Conservation (phyloP, 2,888 invertebrate species). For the Heliconius erato region DNA sequence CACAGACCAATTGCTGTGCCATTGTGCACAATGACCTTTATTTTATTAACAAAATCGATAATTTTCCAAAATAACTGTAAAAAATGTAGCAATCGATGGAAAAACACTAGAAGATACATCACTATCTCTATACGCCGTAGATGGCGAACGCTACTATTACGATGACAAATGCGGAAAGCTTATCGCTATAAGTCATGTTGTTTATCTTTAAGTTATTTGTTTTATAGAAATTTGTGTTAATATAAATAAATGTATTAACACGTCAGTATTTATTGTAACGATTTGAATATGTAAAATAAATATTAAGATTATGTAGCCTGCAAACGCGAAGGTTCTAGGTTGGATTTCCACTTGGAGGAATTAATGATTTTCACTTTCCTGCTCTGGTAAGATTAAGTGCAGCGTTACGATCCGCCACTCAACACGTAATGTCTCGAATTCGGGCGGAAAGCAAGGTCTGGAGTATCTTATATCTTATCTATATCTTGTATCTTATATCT, state of each 20-base stretch:
- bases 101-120: neutral
- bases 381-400: neutral
- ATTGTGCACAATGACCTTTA: too few relatives aligned
- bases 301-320: too few relatives aligned
- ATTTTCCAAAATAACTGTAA: too few relatives aligned
- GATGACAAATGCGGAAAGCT: conserved; percentile 12
- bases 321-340: neutral
- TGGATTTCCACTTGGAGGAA: neutral
- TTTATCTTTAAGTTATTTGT: neutral
- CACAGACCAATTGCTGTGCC: too few relatives aligned
- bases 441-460: too few relatives aligned
- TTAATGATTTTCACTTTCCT: neutral
- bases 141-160: neutral
- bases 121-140: neutral
- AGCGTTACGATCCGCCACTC: too few relatives aligned
- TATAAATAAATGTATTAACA: neutral
- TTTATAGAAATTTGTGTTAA: neutral
- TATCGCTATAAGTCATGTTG: neutral
- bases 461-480: too few relatives aligned
- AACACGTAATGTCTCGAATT: too few relatives aligned
- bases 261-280: neutral
- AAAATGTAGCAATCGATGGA: neutral
- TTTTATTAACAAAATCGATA: too few relatives aligned
- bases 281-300: neutral
- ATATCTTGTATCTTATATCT: too few relatives aligned